Evolutionary conservation across 2,113 vertebrate species (phyloP).

Genomic region (Siniperca chuatsi): DNA sequence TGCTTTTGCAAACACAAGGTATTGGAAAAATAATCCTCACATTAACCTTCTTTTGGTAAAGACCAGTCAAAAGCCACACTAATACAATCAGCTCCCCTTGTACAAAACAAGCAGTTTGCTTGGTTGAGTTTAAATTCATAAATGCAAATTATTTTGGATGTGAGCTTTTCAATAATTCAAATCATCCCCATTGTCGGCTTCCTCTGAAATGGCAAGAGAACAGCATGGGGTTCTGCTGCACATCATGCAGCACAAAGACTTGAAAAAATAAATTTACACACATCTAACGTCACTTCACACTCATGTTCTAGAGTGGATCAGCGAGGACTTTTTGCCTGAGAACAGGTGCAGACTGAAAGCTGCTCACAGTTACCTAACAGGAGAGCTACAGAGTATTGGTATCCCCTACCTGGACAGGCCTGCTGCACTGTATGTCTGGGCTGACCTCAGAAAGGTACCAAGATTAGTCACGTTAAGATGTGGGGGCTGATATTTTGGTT

Average conservation of each 20-base stretch:
- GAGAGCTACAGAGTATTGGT: slow-evolving; percentile 87
- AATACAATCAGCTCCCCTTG: neutral
- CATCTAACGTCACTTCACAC: slow-evolving; percentile 9
- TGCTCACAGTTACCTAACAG: slow-evolving; percentile 88
- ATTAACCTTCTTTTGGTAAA: neutral
- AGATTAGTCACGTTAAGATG: neutral
- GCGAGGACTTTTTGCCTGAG: slow-evolving; percentile 88
- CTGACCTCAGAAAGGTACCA: slow-evolving; percentile 92
- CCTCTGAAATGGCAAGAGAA: slow-evolving; percentile 7
- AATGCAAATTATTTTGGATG: slow-evolving; percentile 5
- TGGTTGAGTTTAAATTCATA: slow-evolving; percentile 10
- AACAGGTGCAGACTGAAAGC: slow-evolving; percentile 89
- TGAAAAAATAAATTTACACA: slow-evolving; percentile 19
- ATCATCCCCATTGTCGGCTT: neutral
- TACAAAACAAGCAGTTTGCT: neutral
- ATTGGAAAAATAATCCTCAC: neutral
- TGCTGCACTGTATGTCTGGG: slow-evolving; percentile 93
- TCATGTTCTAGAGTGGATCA: slow-evolving; percentile 90
- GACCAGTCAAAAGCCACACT: neutral
- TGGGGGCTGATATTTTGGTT: neutral
- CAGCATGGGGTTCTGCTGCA: neutral
- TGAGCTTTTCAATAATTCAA: neutral
- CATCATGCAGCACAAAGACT: slow-evolving; percentile 14
- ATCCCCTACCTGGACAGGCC: slow-evolving; percentile 89
- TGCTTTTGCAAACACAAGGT: neutral